phyloP scores from a whole-genome alignment of 1,140 invertebrate species.

The Drosophila oshimai region DNA sequence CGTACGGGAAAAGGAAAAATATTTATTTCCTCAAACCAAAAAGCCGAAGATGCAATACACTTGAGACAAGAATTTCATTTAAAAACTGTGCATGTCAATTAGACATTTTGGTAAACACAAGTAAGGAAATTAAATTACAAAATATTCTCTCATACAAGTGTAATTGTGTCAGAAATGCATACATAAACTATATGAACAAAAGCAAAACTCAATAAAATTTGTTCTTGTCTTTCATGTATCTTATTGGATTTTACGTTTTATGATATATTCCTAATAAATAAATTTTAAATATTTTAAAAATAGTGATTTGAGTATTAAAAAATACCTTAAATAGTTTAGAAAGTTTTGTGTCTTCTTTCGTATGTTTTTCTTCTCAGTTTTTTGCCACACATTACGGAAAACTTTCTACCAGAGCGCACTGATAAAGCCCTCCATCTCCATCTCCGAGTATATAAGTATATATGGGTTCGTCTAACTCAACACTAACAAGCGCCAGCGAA shows the following conservation, averaged over 20 bases:
- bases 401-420: slow-evolving; percentile 53
- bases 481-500: slow-evolving; percentile 52
- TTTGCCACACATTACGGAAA: slow-evolving; percentile 73
- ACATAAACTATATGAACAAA: too few relatives aligned
- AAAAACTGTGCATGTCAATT: not conserved
- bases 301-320: too few relatives aligned
- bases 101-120: not conserved
- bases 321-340: slow-evolving; percentile 24
- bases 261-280: too few relatives aligned
- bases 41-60: not conserved
- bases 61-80: not conserved
- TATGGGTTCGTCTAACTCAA: slow-evolving; percentile 48
- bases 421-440: slow-evolving; percentile 40
- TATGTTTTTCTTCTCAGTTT: slow-evolving; percentile 25
- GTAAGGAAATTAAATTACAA: not conserved
- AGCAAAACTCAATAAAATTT: too few relatives aligned
- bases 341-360: slow-evolving; percentile 41
- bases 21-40: not conserved
- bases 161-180: not conserved
- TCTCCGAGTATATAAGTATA: not conserved
- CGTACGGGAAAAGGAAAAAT: slow-evolving; percentile 2
- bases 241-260: not conserved
- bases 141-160: not conserved
- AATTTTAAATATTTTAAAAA: not conserved
- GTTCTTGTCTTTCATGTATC: too few relatives aligned